A percentile compares a stretch with the other conserved stretches of the same genome.
phyloP scores from a whole-genome alignment of 2,797 vertebrate species.

The Enteromius radiatus region DNA sequence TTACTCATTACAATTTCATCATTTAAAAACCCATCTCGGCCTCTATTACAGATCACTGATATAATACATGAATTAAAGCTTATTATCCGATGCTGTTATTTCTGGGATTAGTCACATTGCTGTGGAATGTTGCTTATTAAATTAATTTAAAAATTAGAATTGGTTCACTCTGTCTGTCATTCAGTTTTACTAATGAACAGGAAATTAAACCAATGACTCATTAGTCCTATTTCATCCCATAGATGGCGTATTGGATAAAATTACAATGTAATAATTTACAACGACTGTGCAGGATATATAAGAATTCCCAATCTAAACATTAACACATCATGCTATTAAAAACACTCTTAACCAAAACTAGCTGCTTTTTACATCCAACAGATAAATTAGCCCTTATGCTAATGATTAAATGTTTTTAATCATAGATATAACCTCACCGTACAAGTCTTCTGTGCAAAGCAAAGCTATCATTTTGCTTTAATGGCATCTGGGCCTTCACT shows the following conservation, averaged over 20 bases:
- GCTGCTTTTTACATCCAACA: slow-evolving; percentile 27
- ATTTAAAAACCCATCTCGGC: not conserved
- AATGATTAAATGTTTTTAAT: slow-evolving; percentile 12
- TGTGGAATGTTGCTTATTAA: slow-evolving; percentile 2
- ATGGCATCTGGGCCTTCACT: not conserved
- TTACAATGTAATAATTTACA: slow-evolving; percentile 1
- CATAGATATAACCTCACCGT: not conserved
- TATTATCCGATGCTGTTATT: not conserved
- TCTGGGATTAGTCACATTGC: not conserved
- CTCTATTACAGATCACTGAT: slow-evolving; percentile 9
- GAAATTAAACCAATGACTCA: slow-evolving; percentile 17
- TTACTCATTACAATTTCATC: slow-evolving; percentile 3
- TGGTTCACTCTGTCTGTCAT: not conserved
- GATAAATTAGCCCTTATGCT: slow-evolving; percentile 47
- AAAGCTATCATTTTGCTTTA: slow-evolving; percentile 5
- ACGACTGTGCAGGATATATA: not conserved
- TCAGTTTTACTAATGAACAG: not conserved
- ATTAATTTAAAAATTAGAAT: not conserved
- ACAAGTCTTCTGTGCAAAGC: slow-evolving; percentile 27
- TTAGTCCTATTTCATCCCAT: not conserved
- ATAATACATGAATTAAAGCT: not conserved
- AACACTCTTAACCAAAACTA: not conserved
- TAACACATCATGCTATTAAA: not conserved
- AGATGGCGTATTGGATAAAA: not conserved
- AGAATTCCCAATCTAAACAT: not conserved